Percentiles rank a stretch among this genome's conserved stretches.
Evolutionary conservation across 2,888 invertebrate species (phyloP).

Genomic region (Caenorhabditis sp.): DNA sequence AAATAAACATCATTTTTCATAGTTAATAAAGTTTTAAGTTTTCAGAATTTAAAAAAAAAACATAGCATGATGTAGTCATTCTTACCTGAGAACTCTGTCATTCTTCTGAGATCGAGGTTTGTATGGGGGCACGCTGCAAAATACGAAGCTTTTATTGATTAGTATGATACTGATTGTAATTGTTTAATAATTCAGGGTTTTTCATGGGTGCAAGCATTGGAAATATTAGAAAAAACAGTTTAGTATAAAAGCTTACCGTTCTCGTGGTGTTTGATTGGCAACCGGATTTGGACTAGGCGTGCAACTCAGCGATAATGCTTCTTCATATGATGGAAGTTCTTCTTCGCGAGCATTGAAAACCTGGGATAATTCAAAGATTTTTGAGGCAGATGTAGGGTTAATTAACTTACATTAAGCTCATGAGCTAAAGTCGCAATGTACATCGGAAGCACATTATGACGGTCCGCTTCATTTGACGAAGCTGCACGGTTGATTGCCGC

Average conservation of each 20-base stretch:
- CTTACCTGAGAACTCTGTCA: slow-evolving; percentile 49
- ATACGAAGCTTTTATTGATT: slow-evolving; percentile 13
- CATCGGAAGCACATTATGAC: slow-evolving; percentile 49
- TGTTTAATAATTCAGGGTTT: not conserved
- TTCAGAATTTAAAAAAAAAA: not conserved
- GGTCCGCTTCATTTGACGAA: slow-evolving; percentile 44
- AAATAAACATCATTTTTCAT: slow-evolving; percentile 5
- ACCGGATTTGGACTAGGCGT: slow-evolving; percentile 41
- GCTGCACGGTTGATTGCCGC: slow-evolving; percentile 53
- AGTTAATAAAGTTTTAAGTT: not conserved
- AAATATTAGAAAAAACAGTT: not conserved
- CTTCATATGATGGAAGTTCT: slow-evolving; percentile 54
- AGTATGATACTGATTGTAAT: slow-evolving; percentile 21
- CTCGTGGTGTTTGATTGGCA: slow-evolving; percentile 10
- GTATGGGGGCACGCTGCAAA: slow-evolving; percentile 47
- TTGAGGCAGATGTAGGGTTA: not conserved
- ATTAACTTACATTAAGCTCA: slow-evolving; percentile 37
- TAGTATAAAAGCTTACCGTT: slow-evolving; percentile 17
- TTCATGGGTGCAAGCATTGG: not conserved
- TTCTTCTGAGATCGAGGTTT: slow-evolving; percentile 45
- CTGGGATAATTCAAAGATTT: slow-evolving; percentile 18
- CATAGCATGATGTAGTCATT: not conserved
- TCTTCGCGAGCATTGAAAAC: slow-evolving; percentile 36
- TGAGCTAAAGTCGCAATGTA: slow-evolving; percentile 49
- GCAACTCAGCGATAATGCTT: slow-evolving; percentile 52